Evolutionary conservation across 92 coral and sea anemone species (phyloP), one percentile per base, ranked within the genome.

Genomic region (Bergia sp.): DNA sequence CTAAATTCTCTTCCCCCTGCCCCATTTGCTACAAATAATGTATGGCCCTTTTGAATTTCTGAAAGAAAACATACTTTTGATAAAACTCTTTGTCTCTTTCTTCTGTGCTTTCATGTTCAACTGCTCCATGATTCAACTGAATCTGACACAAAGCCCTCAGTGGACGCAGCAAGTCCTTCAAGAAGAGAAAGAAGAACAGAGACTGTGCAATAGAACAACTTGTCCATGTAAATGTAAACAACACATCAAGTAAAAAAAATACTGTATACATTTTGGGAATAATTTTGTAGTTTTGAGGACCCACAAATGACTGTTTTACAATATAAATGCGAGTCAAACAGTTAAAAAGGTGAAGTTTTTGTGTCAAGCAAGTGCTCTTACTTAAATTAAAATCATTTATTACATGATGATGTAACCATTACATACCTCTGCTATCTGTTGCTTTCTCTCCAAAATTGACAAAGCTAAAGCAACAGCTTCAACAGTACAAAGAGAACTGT

Each of bases 401-500:
- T 29, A 38, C 18, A 38, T 11, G 18, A 75, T 13, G 23, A 5
- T 36, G 41, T 21, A 21, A 4, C 9, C 20, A 47, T 3, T 42
- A 6, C 86, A 82, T 88, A 96, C 99, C 98, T 95, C 96, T 18
- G 93, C 88, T 79, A 96, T 92, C 83, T 91, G 88, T 1, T 90
- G 91, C 77, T 92, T 86, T 53, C 88, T 85, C 84, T 97, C 99
- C 80, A 97, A 89, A 81, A 93, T 67, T 1, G 97, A 89, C 47
- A 97, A 82, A 0, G 98, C 91, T 23, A 97, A 80, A 3, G 99
- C 99, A n/a, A 97, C 93, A 40, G 99, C 99, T 81, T 97, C 99
- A 37, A 94, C 91, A 37, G 99, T 97, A 73, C 94, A 97, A 10
- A 97, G 86, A 71, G 98, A 94, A 79, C 90, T 92, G 79, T 92